phyloP scores from a whole-genome alignment of 2,888 invertebrate genomes.

The Lottia scabra region DNA sequence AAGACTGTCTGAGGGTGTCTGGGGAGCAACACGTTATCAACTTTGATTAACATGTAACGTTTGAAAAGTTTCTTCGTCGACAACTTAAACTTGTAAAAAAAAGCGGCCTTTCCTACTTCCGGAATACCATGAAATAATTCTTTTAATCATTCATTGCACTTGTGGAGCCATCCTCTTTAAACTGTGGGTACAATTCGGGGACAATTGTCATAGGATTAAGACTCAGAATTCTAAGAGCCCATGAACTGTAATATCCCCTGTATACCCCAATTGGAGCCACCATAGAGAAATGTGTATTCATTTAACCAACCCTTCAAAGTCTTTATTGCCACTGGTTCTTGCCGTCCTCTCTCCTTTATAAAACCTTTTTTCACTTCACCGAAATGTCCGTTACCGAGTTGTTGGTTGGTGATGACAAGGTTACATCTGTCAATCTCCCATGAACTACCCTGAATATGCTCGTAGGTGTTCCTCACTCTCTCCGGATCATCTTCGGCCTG shows the following conservation, averaged over 20 bases:
- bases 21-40: too few relatives aligned
- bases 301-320: slow-evolving; percentile 52
- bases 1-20: too few relatives aligned
- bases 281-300: neutral
- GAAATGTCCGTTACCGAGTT: slow-evolving; percentile 60
- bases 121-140: too few relatives aligned
- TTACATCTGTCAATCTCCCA: slow-evolving; percentile 57
- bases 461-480: slow-evolving; percentile 51
- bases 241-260: too few relatives aligned
- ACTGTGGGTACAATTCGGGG: too few relatives aligned
- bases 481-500: slow-evolving; percentile 39
- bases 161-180: too few relatives aligned
- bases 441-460: slow-evolving; percentile 53
- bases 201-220: too few relatives aligned
- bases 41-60: neutral
- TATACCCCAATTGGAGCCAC: too few relatives aligned
- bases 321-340: slow-evolving; percentile 58
- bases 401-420: slow-evolving; percentile 51
- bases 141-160: too few relatives aligned
- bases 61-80: neutral
- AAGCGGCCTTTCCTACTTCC: too few relatives aligned
- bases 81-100: too few relatives aligned
- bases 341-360: slow-evolving; percentile 51
- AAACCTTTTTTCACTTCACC: slow-evolving; percentile 59
- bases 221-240: too few relatives aligned